phyloP scores from a whole-genome alignment of 2,113 vertebrate genomes.

The Cnemophilus loriae region DNA sequence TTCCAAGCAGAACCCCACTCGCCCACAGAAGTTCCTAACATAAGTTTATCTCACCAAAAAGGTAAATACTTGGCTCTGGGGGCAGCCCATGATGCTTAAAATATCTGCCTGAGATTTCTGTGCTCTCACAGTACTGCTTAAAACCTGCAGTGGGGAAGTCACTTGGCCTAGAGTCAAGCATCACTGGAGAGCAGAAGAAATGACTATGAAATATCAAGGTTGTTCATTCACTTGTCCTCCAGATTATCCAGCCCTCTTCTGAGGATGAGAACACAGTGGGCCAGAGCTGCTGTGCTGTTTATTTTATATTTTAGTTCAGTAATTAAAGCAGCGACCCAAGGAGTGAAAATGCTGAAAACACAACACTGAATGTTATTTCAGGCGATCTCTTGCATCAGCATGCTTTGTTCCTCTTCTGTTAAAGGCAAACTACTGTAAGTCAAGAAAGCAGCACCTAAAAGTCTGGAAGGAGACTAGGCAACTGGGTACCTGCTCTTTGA shows the following conservation, averaged over 20 bases:
- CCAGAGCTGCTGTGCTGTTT: not conserved
- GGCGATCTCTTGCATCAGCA: not conserved
- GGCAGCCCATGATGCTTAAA: not conserved
- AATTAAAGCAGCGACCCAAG: not conserved
- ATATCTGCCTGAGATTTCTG: not conserved
- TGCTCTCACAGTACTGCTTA: not conserved
- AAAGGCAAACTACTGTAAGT: not conserved
- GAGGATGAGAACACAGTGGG: not conserved
- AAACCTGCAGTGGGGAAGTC: not conserved
- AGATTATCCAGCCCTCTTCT: not conserved
- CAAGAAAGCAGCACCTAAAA: not conserved
- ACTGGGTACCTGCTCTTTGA: not conserved
- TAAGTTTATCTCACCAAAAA: not conserved
- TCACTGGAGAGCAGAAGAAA: not conserved
- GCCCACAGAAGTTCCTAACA: not conserved
- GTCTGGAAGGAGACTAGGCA: not conserved
- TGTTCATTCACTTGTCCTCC: not conserved
- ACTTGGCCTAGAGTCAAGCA: not conserved
- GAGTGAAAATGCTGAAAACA: not conserved
- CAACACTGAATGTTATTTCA: not conserved
- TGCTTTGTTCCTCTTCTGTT: not conserved
- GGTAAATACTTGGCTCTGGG: not conserved
- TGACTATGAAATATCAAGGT: not conserved
- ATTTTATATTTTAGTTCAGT: not conserved
- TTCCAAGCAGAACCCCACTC: not conserved